Evolutionary conservation across 2,888 invertebrate species (phyloP), one percentile per base, ranked within the genome.

Genomic region (Nomada ruficornis): DNA sequence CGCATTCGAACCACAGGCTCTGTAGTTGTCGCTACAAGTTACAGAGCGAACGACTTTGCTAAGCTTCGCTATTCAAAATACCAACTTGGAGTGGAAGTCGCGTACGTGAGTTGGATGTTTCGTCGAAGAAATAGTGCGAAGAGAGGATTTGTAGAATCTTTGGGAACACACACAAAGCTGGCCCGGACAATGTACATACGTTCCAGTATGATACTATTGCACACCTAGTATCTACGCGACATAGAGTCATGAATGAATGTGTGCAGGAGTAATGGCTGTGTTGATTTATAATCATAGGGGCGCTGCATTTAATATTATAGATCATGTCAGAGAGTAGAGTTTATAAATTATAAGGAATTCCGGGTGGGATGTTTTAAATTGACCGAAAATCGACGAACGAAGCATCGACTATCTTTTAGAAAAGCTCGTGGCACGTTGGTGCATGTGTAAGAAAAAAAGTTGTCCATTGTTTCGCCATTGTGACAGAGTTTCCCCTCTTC

Each of bases 1-100:
- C 81, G 86, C 88, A 89, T 90, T 89, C 89, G 77, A 62, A 77
- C 72, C 76, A 80, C 75, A 50, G 68, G 42, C 52, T 36, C 44
- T 44, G 50, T 57, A 65, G 64, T 79, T 55, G 55, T 42, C 55
- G 60, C 59, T 63, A n/a, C 26, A 63, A 78, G 63, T 82, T 72
- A 42, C 26, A 10, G 63, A n/a, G 18, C 60, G 55, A 36, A 36
- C 59, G 55, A 59, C 36, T 63, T 62, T 29, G 42, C 26, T 68
- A 50, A 69, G 63, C 75, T 57, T 1, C n/a, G 68, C 52, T 57
- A 29, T 64, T 47, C 47, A 60, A 68, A 73, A 77, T 44, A 80
- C 20, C 23, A 23, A 29, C 26, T 29, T 26, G 52, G 15, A 52
- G n/a, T 36, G 55, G 42, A 70, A 77, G 70, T 36, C 65, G 60